Evolutionary conservation across 2,797 vertebrate species (phyloP).

Genomic region (Rallus crepitans): DNA sequence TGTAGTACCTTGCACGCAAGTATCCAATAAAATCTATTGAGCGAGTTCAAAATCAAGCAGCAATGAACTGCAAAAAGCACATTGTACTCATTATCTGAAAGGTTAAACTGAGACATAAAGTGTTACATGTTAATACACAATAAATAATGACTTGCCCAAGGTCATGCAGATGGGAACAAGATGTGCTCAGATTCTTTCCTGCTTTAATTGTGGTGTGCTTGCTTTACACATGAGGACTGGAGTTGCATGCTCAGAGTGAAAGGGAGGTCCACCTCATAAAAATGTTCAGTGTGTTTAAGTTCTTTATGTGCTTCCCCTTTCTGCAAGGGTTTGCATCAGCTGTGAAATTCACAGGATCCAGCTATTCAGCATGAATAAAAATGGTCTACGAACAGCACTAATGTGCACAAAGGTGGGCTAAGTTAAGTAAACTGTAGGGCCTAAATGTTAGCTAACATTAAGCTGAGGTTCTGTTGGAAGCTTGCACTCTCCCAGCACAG

Average conservation of each 20-base stretch:
- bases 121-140: constrained; percentile 1
- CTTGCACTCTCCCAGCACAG: background rate
- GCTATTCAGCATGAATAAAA: background rate
- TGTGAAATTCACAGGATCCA: background rate
- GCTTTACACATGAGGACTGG: background rate
- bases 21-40: background rate
- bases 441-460: background rate
- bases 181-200: background rate
- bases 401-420: background rate
- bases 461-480: background rate
- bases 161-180: constrained; percentile 1
- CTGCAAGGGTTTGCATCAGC: background rate
- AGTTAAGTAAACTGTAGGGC: background rate
- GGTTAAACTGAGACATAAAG: background rate
- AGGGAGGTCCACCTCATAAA: background rate
- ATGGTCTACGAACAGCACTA: background rate
- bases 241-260: background rate
- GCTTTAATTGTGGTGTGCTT: background rate
- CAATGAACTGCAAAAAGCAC: background rate
- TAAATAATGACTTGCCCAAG: background rate
- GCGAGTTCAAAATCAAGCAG: background rate
- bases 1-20: background rate
- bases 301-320: background rate
- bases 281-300: background rate
- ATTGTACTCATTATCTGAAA: background rate